These are phyloP conservation scores for Turritopsis rubra DNA, from an alignment of 30 jellyfish, hydroid and myxozoan species.

Conservation along the genomic window DNA sequence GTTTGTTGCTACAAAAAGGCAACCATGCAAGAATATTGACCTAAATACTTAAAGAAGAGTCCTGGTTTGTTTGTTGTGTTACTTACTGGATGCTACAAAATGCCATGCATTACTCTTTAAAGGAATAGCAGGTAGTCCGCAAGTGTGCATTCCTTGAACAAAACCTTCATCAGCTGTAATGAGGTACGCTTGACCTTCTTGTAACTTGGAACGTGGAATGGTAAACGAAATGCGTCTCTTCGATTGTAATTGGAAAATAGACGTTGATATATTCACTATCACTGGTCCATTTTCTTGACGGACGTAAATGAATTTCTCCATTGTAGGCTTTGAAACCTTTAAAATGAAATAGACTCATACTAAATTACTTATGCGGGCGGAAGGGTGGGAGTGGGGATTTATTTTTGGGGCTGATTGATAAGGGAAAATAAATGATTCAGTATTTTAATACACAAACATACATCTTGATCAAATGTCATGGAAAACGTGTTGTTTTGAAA, in stretches of 20 bases:
- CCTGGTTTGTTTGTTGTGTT: neutral
- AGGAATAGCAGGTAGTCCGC: neutral
- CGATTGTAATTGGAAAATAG: neutral
- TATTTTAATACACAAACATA: too few relatives aligned
- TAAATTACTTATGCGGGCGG: neutral
- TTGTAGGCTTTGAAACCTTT: neutral
- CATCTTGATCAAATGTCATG: neutral
- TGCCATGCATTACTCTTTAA: neutral
- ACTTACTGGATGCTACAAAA: slow-evolving; percentile 1
- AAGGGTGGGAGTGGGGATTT: neutral
- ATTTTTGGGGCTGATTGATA: neutral
- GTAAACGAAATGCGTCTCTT: neutral
- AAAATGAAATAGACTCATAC: neutral
- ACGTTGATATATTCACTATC: neutral
- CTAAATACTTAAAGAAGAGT: too few relatives aligned
- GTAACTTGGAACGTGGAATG: neutral
- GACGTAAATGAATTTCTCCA: neutral
- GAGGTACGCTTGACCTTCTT: neutral
- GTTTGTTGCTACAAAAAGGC: too few relatives aligned
- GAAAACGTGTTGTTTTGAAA: neutral
- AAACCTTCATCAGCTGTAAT: neutral
- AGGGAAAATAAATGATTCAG: neutral
- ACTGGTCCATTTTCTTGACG: neutral
- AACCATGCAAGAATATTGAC: too few relatives aligned
- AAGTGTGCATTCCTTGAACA: neutral